Evolutionary conservation across 2,113 vertebrate species (phyloP), one percentile per base, ranked within the genome.

Genomic region (Peromyscus leucopus): DNA sequence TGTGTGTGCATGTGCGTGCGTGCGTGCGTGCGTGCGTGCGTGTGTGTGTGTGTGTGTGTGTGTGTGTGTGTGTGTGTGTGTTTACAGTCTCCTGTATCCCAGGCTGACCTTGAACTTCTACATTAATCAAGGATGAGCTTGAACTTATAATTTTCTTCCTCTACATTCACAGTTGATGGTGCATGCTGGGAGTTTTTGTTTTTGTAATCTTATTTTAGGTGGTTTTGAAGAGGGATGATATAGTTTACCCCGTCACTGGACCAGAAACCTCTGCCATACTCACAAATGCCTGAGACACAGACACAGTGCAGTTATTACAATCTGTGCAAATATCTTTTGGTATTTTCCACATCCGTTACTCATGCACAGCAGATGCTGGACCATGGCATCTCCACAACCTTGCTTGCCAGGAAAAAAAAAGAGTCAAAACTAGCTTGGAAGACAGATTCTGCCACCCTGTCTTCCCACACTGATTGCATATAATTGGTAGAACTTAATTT

Each of bases 41-140:
- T 31, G 65, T 33, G 28, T 33, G 65, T 10, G 61, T 26, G 24
- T 4, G 17, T 28, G 9, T 28, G 63, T 3, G 28, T 13, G 10
- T 5, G 10, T 8, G 0, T 42, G 42, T 42, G 42, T 42, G 42
- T 5, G 1, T 2, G 7, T 6, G 5, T 7, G 5, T 72, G 36
- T 72, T 2, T n/a, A 72, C 22, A 83, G 12, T 88, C 48, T 71
- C 48, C 46, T 55, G 65, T 72, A 16, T 55, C 46, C 31, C 6
- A 24, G 63, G 46, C 31, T 48, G 42, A 31, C 28, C 46, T 87
- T 36, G 42, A 69, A 87, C 28, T 26, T n/a, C 33, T n/a, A 26
- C 26, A 48, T 21, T 55, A 71, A 24, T 48, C 33, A n/a, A 72
- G 46, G 42, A 57, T 88, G 67, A 71, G 21, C 67, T 87, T 71